A percentile compares a stretch with the other conserved stretches of the same genome.
Evolutionary conservation across 64 coral and sea anemone genomes (phyloP).

Genomic region (Pachyseris speciosa): DNA sequence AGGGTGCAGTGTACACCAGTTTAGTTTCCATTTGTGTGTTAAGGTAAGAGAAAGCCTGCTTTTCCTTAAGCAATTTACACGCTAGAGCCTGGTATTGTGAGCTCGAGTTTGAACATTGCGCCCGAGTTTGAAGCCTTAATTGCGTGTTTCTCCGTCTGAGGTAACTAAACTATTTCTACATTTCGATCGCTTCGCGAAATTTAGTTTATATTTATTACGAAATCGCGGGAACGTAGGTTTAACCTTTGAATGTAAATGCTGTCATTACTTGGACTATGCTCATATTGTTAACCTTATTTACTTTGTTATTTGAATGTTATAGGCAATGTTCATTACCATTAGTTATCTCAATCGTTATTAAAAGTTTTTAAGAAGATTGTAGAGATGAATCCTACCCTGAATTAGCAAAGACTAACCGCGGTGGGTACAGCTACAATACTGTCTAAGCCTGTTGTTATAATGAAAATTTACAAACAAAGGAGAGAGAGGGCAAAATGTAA

Average conservation of each 20-base stretch:
- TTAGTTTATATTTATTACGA: slow-evolving; percentile 17
- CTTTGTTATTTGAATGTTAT: slow-evolving; percentile 85
- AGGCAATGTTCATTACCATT: too few relatives aligned
- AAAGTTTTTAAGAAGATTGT: too few relatives aligned
- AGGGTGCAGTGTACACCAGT: slow-evolving; percentile 32
- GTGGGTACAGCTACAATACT: too few relatives aligned
- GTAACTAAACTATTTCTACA: slow-evolving; percentile 15
- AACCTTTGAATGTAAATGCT: slow-evolving; percentile 1
- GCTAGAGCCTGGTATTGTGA: slow-evolving; percentile 67
- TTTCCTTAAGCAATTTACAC: slow-evolving; percentile 85
- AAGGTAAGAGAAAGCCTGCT: slow-evolving; percentile 67
- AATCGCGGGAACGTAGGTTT: background rate
- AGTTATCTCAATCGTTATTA: too few relatives aligned
- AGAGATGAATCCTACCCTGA: too few relatives aligned
- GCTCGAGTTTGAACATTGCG: slow-evolving; percentile 24
- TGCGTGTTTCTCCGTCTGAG: background rate
- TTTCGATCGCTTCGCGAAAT: slow-evolving; percentile 3
- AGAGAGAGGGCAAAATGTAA: too few relatives aligned
- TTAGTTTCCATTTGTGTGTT: slow-evolving; percentile 69
- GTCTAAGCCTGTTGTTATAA: too few relatives aligned
- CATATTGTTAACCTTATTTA: slow-evolving; percentile 78
- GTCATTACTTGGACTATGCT: slow-evolving; percentile 26
- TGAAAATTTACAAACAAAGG: too few relatives aligned
- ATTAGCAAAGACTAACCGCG: too few relatives aligned
- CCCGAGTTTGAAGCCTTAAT: background rate